These are phyloP conservation scores for Amyelois transitella DNA, from an alignment of 1,140 invertebrate genomes.

Conservation along the genomic window DNA sequence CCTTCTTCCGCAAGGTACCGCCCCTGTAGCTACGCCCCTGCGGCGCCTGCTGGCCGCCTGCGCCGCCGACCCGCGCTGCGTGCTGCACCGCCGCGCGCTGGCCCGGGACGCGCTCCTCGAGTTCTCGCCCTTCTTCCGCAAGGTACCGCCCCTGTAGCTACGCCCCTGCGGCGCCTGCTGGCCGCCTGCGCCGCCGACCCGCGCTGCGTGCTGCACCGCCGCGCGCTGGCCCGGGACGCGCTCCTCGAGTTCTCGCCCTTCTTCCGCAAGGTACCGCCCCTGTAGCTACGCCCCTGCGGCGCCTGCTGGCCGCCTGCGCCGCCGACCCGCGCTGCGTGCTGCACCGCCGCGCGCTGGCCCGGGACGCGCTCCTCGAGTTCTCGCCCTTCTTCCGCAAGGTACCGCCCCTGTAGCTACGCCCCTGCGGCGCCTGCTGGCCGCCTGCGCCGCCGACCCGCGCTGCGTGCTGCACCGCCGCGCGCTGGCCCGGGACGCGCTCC, in stretches of 20 bases:
- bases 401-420: slow-evolving; percentile 32
- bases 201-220: neutral
- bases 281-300: neutral
- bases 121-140: slow-evolving; percentile 90
- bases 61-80: neutral
- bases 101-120: slow-evolving; percentile 75
- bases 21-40: neutral
- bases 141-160: slow-evolving; percentile 64
- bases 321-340: neutral
- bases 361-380: slow-evolving; percentile 79
- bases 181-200: neutral
- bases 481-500: slow-evolving; percentile 82
- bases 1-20: slow-evolving; percentile 86
- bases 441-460: slow-evolving; percentile 80
- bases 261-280: slow-evolving; percentile 81
- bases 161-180: neutral
- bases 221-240: slow-evolving; percentile 21
- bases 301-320: neutral
- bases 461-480: slow-evolving; percentile 83
- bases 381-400: slow-evolving; percentile 88
- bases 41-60: neutral
- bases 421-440: slow-evolving; percentile 41
- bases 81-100: neutral
- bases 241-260: slow-evolving; percentile 88
- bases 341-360: neutral